Base-by-base conservation (phyloP, 2,797 vertebrate genomes). In the Telmatherina bonti region DNA sequence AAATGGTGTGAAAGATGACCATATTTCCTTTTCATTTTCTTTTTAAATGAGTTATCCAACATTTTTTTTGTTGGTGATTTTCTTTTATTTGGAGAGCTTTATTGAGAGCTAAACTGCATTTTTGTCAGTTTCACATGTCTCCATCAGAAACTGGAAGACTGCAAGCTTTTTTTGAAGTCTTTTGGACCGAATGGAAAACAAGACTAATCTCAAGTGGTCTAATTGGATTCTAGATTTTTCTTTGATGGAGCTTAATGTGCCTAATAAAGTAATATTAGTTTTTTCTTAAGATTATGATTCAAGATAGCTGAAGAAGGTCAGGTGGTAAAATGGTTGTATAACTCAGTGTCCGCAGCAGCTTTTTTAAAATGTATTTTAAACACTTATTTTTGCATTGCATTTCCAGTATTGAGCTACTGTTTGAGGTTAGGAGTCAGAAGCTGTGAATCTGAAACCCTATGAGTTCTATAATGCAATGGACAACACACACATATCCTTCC, bases 131-230 rank as follows among this genome's bases (percentile, higher is more conserved):
- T 58, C 18, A 49, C 22, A 67, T 61, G 16, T 67, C 59, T 55
- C 26, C 58, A 26, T n/a, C 27, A 61, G 51, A 59, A 68, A 84
- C 33, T 16, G 36, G 64, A 82, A 41, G 16, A 30, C 45, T 72
- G 24, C 62, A 74, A 77, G 72, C 36, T 63, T 54, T 61, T 75
- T 77, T 38, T 69, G 51, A 56, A 70, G 38, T 66, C 63, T 78
- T 81, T 78, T 77, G 31, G 58, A 60, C 52, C 22, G 45, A 64
- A 62, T 60, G 26, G 20, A 15, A 47, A 3, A 0, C 27, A 1
- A 29, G 26, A 72, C 29, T 65, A 51, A 76, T 75, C 12, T 43
- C 56, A 69, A 70, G 54, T 58, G 11, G 27, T 60, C 64, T 69
- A 31, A 33, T 47, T 63, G 57, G 57, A 62, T 45, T 75, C 53